Percentiles rank a stretch among this genome's conserved stretches.
Evolutionary conservation across 2,888 invertebrate genomes (phyloP).

Genomic region (Artemia sinica): DNA sequence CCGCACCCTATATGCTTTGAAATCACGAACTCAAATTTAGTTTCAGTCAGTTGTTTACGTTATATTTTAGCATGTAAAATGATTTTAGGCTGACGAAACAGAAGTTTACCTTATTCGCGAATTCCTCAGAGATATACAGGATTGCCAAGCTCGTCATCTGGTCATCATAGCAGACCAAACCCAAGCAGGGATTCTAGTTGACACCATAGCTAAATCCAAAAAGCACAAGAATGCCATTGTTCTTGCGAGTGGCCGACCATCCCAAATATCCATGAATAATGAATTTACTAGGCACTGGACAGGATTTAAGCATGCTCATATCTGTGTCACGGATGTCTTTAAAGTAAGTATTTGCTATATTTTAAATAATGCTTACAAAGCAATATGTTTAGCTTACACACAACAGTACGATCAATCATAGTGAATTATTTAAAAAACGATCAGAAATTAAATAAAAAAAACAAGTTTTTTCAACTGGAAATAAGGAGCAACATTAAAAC

Average conservation of each 20-base stretch:
- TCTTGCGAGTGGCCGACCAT: slow-evolving; percentile 30
- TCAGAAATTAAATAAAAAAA: too few species aligned
- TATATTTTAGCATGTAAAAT: slow-evolving; percentile 11
- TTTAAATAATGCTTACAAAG: too few species aligned
- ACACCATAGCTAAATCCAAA: slow-evolving; percentile 17
- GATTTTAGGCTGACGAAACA: slow-evolving; percentile 31
- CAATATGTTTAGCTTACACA: too few species aligned
- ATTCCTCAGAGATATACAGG: slow-evolving; percentile 33
- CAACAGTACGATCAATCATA: too few species aligned
- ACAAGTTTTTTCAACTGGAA: too few species aligned
- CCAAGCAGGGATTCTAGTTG: slow-evolving; percentile 29
- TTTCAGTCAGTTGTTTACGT: not conserved
- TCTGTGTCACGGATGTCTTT: slow-evolving; percentile 30
- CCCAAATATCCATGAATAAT: slow-evolving; percentile 31
- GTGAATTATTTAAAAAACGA: too few species aligned
- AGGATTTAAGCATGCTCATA: slow-evolving; percentile 29
- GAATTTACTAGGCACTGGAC: slow-evolving; percentile 32
- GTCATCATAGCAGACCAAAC: slow-evolving; percentile 36
- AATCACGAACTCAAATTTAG: not conserved
- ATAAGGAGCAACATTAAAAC: too few species aligned
- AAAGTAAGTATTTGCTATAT: slow-evolving; percentile 28
- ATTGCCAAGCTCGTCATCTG: slow-evolving; percentile 35
- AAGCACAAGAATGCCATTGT: slow-evolving; percentile 26
- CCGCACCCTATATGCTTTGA: not conserved
- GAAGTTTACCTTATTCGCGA: slow-evolving; percentile 36